These are phyloP conservation scores for Forbesichthys papilliferus DNA, from an alignment of 2,113 vertebrate species.

Conservation along the genomic window DNA sequence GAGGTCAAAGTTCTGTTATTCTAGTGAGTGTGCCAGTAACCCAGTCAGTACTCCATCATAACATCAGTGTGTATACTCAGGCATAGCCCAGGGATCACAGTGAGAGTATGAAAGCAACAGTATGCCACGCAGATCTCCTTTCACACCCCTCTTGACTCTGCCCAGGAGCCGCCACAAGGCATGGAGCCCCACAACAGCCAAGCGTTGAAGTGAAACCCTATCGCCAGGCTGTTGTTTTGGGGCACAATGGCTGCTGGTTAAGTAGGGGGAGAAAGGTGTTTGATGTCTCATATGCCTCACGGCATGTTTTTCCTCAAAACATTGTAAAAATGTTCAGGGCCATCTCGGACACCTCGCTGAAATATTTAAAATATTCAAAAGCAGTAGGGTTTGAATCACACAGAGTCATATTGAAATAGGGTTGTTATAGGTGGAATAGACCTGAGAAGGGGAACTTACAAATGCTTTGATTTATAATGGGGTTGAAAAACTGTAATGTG, in stretches of 20 bases:
- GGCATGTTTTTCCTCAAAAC: slow-evolving; percentile 33
- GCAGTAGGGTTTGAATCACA: too few species aligned
- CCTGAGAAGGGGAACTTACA: too few species aligned
- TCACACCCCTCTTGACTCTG: slow-evolving; percentile 55
- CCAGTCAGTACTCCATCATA: slow-evolving; percentile 15
- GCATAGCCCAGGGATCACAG: slow-evolving; percentile 46
- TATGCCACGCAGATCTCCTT: slow-evolving; percentile 69
- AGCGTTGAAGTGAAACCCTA: slow-evolving; percentile 64
- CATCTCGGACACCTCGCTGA: slow-evolving; percentile 43
- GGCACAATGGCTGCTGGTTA: slow-evolving; percentile 67
- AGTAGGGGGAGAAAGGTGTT: slow-evolving; percentile 49
- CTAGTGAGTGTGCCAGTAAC: slow-evolving; percentile 42
- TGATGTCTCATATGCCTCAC: slow-evolving; percentile 41
- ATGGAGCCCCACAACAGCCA: slow-evolving; percentile 32
- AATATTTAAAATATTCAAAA: neutral
- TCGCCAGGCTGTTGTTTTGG: slow-evolving; percentile 60
- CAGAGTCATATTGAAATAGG: too few species aligned
- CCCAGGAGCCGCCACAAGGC: slow-evolving; percentile 49
- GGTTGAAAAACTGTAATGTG: too few species aligned
- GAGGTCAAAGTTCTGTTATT: slow-evolving; percentile 69
- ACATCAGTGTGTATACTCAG: slow-evolving; percentile 46
- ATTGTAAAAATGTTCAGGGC: slow-evolving; percentile 16
- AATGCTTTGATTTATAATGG: too few species aligned
- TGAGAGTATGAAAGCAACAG: slow-evolving; percentile 59
- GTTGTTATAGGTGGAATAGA: too few species aligned